Percentiles rank a stretch among this genome's conserved stretches.
phyloP scores from a whole-genome alignment of 2,888 invertebrate species.

The Cerceris rybyensis region DNA sequence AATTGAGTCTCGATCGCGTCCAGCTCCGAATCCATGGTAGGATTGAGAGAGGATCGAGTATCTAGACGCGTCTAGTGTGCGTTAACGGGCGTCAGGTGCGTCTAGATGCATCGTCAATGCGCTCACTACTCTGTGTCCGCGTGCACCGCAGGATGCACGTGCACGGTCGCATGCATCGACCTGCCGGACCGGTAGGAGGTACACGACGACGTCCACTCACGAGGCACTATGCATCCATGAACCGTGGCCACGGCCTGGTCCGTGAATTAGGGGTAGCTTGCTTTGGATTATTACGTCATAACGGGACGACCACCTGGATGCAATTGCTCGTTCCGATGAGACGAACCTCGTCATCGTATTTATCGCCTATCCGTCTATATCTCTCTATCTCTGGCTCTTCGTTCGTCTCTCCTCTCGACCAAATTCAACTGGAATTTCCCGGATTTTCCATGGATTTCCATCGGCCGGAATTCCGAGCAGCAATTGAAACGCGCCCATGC shows the following conservation, averaged over 20 bases:
- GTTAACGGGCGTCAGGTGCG: conserved; percentile 75
- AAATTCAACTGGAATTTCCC: conserved; percentile 37
- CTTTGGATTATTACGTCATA: conserved; percentile 77
- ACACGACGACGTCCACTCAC: conserved; percentile 42
- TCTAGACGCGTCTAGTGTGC: conserved; percentile 68
- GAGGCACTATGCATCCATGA: conserved; percentile 36
- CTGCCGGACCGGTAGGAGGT: conserved; percentile 32
- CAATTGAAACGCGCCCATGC: neutral
- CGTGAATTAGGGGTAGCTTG: conserved; percentile 74
- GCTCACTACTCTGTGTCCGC: conserved; percentile 30
- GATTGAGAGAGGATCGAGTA: conserved; percentile 55
- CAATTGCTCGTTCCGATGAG: conserved; percentile 70
- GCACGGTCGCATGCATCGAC: conserved; percentile 54
- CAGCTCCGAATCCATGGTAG: conserved; percentile 23
- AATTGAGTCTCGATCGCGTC: conserved; percentile 56
- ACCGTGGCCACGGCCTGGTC: conserved; percentile 49
- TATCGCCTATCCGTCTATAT: conserved; percentile 63
- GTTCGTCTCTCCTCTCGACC: conserved; percentile 28
- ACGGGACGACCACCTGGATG: conserved; percentile 75
- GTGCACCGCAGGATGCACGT: conserved; percentile 51
- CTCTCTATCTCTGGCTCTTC: neutral
- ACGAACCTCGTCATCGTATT: conserved; percentile 73
- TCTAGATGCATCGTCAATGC: conserved; percentile 69
- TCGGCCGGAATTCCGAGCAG: neutral
- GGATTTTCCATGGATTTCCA: neutral